A percentile compares a stretch with the other conserved stretches of the same genome.
These are phyloP conservation scores for Turritopsis rubra DNA, from an alignment of 30 jellyfish, hydroid and myxozoan genomes.

Conservation along the genomic window DNA sequence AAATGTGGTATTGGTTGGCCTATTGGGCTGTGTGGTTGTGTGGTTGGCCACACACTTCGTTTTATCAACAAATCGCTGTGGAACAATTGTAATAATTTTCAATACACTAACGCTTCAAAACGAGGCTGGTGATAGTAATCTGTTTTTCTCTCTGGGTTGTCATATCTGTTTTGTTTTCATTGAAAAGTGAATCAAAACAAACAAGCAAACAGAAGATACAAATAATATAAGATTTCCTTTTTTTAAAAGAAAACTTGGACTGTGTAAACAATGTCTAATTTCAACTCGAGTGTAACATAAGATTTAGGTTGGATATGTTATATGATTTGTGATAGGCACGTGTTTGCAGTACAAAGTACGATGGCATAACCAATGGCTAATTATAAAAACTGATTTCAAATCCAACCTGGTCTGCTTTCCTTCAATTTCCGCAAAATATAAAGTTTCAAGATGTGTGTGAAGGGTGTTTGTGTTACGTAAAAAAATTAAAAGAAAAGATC, in stretches of 20 bases:
- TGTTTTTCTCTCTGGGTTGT: background rate
- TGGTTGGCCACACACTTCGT: too few relatives aligned
- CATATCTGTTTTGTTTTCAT: background rate
- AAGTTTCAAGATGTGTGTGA: too few relatives aligned
- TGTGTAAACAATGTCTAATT: background rate
- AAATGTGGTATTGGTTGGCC: too few relatives aligned
- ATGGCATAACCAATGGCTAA: too few relatives aligned
- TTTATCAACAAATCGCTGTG: too few relatives aligned
- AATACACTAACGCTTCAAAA: background rate
- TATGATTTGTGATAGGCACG: background rate
- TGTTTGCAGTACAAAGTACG: background rate
- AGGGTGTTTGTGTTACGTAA: too few relatives aligned
- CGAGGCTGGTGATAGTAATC: background rate
- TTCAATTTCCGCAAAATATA: too few relatives aligned
- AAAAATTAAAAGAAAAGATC: too few relatives aligned
- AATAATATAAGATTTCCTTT: background rate
- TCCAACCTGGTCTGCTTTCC: too few relatives aligned
- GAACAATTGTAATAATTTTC: too few relatives aligned
- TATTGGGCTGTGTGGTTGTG: too few relatives aligned
- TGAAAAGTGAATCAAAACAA: background rate
- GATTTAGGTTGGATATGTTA: background rate
- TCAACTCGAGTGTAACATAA: background rate
- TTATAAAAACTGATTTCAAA: too few relatives aligned
- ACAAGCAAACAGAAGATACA: background rate
- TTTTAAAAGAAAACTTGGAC: background rate